Evolutionary conservation across 1,140 invertebrate genomes (phyloP).

Genomic region (Lordiphosa collinella): DNA sequence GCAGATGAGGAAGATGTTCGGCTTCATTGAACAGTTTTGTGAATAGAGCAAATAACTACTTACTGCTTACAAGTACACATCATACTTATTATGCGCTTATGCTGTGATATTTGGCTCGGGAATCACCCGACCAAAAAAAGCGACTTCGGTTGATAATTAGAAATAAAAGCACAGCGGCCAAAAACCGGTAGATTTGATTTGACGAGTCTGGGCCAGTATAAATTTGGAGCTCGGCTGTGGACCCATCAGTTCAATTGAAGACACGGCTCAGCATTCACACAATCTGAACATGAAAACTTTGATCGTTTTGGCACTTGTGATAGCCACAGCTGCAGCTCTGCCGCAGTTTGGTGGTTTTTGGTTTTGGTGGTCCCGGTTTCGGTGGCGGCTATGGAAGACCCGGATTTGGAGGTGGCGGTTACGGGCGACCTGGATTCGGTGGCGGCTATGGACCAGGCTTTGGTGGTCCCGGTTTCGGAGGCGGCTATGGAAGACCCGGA

Average conservation of each 20-base stretch:
- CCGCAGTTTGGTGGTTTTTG: slow-evolving; percentile 42
- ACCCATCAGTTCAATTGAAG: slow-evolving; percentile 46
- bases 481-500: slow-evolving; percentile 21
- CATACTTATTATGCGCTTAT: no score
- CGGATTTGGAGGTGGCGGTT: slow-evolving; percentile 8
- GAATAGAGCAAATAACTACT: slow-evolving; percentile 6
- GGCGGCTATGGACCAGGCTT: slow-evolving; percentile 17
- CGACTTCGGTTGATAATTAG: slow-evolving; percentile 38
- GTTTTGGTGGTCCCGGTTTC: slow-evolving; percentile 7
- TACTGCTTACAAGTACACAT: no score
- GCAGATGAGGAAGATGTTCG: slow-evolving; percentile 33
- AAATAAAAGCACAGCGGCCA: slow-evolving; percentile 35
- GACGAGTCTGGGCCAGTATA: slow-evolving; percentile 24
- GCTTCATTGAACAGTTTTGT: slow-evolving; percentile 3
- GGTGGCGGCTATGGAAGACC: slow-evolving; percentile 11
- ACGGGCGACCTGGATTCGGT: slow-evolving; percentile 7
- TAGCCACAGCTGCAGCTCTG: slow-evolving; percentile 33
- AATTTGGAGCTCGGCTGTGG: slow-evolving; percentile 18
- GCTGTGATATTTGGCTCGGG: not conserved
- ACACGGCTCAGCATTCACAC: slow-evolving; percentile 18
- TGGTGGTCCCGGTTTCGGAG: no score
- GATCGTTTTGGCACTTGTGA: slow-evolving; percentile 44
- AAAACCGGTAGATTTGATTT: slow-evolving; percentile 55
- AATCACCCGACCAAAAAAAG: not conserved
- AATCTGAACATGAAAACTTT: slow-evolving; percentile 49